These are phyloP conservation scores for Chionoecetes opilio DNA, from an alignment of 1,140 invertebrate genomes.

Conservation along the genomic window DNA sequence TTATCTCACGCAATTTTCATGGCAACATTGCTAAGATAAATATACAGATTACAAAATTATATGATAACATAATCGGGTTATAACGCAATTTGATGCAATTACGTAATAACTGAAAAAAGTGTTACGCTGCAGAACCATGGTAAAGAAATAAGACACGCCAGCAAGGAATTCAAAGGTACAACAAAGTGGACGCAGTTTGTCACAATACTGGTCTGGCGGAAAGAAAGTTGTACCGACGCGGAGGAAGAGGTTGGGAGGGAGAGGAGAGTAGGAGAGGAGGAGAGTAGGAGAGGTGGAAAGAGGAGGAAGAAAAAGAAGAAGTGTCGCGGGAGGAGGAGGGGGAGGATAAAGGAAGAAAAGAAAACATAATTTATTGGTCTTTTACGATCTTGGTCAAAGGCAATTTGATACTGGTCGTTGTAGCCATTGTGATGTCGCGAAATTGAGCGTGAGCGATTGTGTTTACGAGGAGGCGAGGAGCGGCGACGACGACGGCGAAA, in stretches of 20 bases:
- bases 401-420: not conserved
- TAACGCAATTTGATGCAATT: no score
- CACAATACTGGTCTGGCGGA: not conserved
- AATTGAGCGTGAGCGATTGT: constrained; percentile 5
- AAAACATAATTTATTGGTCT: constrained; percentile 31
- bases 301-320: not conserved
- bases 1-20: no score
- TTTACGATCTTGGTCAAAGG: constrained; percentile 16
- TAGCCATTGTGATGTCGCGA: constrained; percentile 4
- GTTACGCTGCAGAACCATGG: no score
- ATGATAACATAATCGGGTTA: no score
- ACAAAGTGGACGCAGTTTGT: not conserved
- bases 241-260: not conserved
- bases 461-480: not conserved
- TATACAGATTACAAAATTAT: no score
- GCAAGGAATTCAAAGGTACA: not conserved
- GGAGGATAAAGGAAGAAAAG: constrained; percentile 21
- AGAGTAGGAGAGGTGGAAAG: not conserved
- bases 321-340: not conserved
- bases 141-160: no score
- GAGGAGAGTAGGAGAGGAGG: not conserved
- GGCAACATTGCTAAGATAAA: no score
- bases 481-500: not conserved
- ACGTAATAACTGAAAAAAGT: no score
- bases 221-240: not conserved